Evolutionary conservation across 2,888 invertebrate species (phyloP).

Genomic region (Drosophila algonquin): DNA sequence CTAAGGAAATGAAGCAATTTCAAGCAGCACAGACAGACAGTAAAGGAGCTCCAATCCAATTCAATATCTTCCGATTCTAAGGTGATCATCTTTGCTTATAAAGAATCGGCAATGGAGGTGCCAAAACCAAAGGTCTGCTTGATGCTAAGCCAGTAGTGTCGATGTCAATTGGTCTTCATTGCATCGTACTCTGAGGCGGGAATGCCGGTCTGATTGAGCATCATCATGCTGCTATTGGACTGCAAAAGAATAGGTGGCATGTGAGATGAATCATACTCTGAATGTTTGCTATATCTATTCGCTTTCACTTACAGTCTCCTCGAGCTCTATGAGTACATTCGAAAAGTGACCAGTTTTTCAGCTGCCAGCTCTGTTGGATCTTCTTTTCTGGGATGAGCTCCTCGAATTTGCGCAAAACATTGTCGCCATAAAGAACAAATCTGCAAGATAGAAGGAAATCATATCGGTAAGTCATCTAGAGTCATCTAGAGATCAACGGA

Average conservation of each 20-base stretch:
- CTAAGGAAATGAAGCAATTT: conserved; percentile 42
- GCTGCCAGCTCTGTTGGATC: conserved; percentile 95
- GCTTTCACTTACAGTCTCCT: conserved; percentile 88
- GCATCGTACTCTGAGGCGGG: conserved; percentile 91
- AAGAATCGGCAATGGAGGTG: conserved; percentile 56
- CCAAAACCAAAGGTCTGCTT: conserved; percentile 86
- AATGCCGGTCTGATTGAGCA: conserved; percentile 92
- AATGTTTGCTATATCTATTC: background rate
- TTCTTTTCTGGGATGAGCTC: conserved; percentile 92
- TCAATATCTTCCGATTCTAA: background rate
- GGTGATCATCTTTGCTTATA: conserved; percentile 44
- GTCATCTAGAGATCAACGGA: background rate
- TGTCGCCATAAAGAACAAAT: conserved; percentile 96
- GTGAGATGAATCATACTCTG: background rate
- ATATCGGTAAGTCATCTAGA: background rate
- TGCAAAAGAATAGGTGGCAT: conserved; percentile 80
- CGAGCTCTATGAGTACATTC: conserved; percentile 92
- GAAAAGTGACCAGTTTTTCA: conserved; percentile 97
- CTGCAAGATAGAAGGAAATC: conserved; percentile 57
- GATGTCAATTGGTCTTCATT: conserved; percentile 94
- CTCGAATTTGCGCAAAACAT: conserved; percentile 94
- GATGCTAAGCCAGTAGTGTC: conserved; percentile 97
- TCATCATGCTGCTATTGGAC: conserved; percentile 94
- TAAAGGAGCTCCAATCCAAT: conserved; percentile 29
- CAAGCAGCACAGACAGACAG: conserved; percentile 36